Base-by-base conservation (phyloP, 1,140 invertebrate species). In the Macrosteles quadrilineatus region DNA sequence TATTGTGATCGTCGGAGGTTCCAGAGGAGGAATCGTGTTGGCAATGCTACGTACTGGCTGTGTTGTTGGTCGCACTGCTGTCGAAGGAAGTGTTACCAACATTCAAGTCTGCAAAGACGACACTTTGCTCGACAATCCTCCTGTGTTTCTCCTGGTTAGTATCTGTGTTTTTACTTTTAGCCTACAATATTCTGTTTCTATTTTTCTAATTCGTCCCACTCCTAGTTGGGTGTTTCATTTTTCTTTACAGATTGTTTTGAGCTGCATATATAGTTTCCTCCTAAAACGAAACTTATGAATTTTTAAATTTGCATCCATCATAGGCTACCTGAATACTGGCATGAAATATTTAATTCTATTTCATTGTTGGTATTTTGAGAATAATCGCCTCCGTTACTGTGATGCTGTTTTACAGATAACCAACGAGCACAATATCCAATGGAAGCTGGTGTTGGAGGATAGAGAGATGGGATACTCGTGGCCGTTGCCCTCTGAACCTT, bases 131-230 rank as follows among this genome's bases (percentile, higher is more conserved):
- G 68, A 69, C 19, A 27, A 14, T 14, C 53, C 55, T 45, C 53
- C 68, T 47, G 85, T 89, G 31, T 87, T 86, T 76, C 80, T 92
- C 45, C 78, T 93, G 79, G 88, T 90, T 78, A 80, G 81, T 81
- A 14, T n/a, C 27, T 45, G 19, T 36, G 30, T 4, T 65, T n/a
- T n/a, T n/a, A n/a, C n/a, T n/a, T n/a, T n/a, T n/a, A n/a, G n/a
- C n/a, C n/a, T n/a, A n/a, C n/a, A n/a, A n/a, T n/a, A n/a, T n/a
- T n/a, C n/a, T n/a, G n/a, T n/a, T n/a, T n/a, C n/a, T n/a, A n/a
- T n/a, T n/a, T n/a, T n/a, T n/a, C n/a, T n/a, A n/a, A n/a, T n/a
- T n/a, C n/a, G n/a, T n/a, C n/a, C n/a, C n/a, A n/a, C n/a, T n/a
- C n/a, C n/a, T n/a, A n/a, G n/a, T n/a, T n/a, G n/a, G n/a, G n/a